phyloP scores from a whole-genome alignment of 2,888 invertebrate genomes.

The Phaedon cochleariae region DNA sequence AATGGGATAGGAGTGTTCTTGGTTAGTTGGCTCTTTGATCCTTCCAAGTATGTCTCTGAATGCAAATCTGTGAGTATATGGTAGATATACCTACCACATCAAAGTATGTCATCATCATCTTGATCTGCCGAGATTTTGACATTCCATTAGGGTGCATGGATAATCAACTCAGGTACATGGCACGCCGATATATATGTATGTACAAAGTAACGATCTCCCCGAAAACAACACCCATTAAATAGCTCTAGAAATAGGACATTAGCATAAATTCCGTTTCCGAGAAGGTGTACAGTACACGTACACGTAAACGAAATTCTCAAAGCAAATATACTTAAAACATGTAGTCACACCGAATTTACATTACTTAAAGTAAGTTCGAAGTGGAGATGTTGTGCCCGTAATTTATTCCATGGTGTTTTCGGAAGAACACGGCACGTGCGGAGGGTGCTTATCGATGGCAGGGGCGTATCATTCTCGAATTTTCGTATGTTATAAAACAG shows the following conservation, averaged over 20 bases:
- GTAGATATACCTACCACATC: too few species aligned
- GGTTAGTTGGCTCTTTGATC: too few species aligned
- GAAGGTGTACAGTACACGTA: neutral
- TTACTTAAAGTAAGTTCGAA: conserved; percentile 40
- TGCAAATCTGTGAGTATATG: too few species aligned
- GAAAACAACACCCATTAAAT: conserved; percentile 23
- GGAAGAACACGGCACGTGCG: neutral
- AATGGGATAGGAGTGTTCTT: too few species aligned
- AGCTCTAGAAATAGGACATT: conserved; percentile 18
- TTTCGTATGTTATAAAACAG: too few species aligned
- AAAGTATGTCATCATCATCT: too few species aligned
- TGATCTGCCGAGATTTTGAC: neutral
- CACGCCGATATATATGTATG: too few species aligned
- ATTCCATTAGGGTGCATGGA: neutral
- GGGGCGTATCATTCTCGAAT: neutral
- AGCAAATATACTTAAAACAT: conserved; percentile 40
- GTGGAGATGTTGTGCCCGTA: conserved; percentile 39
- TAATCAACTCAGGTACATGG: conserved; percentile 3
- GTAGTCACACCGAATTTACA: conserved; percentile 42
- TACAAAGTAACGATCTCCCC: too few species aligned
- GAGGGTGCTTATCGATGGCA: neutral
- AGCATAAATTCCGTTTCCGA: conserved; percentile 29
- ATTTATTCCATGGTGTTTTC: conserved; percentile 31
- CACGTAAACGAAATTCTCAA: conserved; percentile 21
- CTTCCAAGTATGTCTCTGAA: too few species aligned